Base-by-base conservation (phyloP, 2,888 invertebrate genomes). In the Dryobota labecula region DNA sequence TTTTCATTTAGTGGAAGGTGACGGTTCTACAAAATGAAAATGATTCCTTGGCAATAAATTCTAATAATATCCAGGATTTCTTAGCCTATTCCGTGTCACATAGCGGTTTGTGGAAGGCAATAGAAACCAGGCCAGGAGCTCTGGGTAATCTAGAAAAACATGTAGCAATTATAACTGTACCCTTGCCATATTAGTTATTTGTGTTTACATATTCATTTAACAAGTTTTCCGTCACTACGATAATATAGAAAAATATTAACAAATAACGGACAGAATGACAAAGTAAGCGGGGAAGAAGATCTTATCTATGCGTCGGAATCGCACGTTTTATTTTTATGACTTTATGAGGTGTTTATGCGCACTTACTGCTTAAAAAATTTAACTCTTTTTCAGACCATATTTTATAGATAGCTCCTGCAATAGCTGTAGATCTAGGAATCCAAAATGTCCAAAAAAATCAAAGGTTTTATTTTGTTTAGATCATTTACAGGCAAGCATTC, bases 131-230 rank as follows among this genome's bases (percentile, higher is more conserved):
- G 70, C 53, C 54, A 68, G 70, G 66, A 67, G 64, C 68, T 30
- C 67, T 70, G 72, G 78, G 60, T 61, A 73, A 76, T 76, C 79
- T 68, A 82, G 82, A 79, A 79, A 76, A 84, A 79, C 84, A 43
- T 54, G 81, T 74, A 49, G 66, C 53, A 51, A 41, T 69, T 64
- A 63, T 49, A 77, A 80, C 70, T 57, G 67, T 66, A 64, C 45
- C 62, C 45, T 65, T 47, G 33, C 72, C 51, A 49, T 66, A 51
- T 58, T 67, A 43, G 61, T 71, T 30, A 58, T 64, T 47, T 49
- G 33, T 54, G 41, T 61, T 60, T 57, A 58, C 51, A 33, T 80
- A 63, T 49, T 51, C n/a, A 43, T 65, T 41, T 45, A 43, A 65
- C 62, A 64, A 45, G 53, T 51, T 57, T 77, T 47, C n/a, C 47